Base-by-base conservation (phyloP, 2,113 vertebrate genomes). In the Crypturellus undulatus region DNA sequence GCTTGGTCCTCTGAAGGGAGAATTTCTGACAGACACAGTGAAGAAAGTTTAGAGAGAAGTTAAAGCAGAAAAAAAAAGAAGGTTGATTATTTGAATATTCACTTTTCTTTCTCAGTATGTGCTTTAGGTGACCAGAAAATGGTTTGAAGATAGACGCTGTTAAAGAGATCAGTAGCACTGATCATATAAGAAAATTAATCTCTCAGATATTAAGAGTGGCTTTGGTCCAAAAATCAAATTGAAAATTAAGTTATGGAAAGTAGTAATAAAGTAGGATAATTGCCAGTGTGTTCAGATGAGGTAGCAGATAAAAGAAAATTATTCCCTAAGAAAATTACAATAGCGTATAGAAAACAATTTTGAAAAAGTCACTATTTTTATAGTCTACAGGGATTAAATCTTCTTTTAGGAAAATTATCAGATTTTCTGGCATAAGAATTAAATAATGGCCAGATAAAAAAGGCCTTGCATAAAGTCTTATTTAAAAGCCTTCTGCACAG, bases 201-300 rank as follows among this genome's bases (percentile, higher is more conserved):
- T 91, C n/a, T 92, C 16, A 60, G 52, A 71, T 62, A 91, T 7
- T 42, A 86, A 87, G n/a, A 56, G 28, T 69, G 59, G 59, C 60
- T 92, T 87, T 84, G 16, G 51, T 81, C 59, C 81, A 84, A 85
- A 92, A 75, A 65, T 68, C 18, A 89, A 94, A 87, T 83, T 87
- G 94, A 87, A 95, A 92, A 90, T 83, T 93, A 92, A 93, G 90
- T 93, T 86, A 69, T n/a, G 81, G 75, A 93, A 96, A 92, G 64
- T 15, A 52, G 56, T 58, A 88, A 78, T 81, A 90, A 79, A 87
- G 60, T 45, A 81, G 80, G 42, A 26, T 93, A 91, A 90, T 91
- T 70, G 52, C 70, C 73, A 87, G 64, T 70, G 84, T 52, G 45
- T 79, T 69, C 85, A 79, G 90, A 91, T 63, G 59, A 89, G 81